Percentiles rank a stretch among this genome's conserved stretches.
Conservation (phyloP, 2,113 vertebrate species). For the Ophiodon elongatus region DNA sequence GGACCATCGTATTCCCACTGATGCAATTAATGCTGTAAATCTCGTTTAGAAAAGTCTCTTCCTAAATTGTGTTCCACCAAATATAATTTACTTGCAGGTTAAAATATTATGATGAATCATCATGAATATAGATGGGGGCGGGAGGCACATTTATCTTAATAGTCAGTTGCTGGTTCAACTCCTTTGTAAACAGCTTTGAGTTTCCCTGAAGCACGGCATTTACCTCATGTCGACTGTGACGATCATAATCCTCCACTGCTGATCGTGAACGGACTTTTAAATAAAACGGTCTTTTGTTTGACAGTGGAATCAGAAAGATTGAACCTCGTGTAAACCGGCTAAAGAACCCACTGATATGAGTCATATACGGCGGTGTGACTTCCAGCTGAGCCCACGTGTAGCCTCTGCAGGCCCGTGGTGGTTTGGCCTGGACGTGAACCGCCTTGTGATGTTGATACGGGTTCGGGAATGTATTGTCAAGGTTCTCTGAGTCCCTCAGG, state of each 20-base stretch:
- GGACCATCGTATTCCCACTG: neutral
- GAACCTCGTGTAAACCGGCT: neutral
- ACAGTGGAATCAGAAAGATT: neutral
- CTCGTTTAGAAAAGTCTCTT: neutral
- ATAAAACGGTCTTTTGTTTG: neutral
- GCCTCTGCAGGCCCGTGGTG: neutral
- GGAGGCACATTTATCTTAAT: neutral
- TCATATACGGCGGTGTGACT: neutral
- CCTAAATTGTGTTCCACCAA: neutral
- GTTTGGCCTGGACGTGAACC: constrained; percentile 12
- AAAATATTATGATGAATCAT: neutral
- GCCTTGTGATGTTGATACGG: constrained; percentile 6
- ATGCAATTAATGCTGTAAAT: neutral
- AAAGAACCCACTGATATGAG: neutral
- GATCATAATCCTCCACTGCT: no score
- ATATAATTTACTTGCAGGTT: neutral
- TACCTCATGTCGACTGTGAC: neutral
- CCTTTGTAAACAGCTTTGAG: neutral
- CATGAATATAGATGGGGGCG: neutral
- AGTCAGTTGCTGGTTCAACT: neutral
- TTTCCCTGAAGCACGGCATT: neutral
- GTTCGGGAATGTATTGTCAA: neutral
- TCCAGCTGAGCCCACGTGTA: neutral
- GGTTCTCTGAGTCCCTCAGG: constrained; percentile 6
- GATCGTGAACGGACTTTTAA: neutral